Evolutionary conservation across 23 tunicate species (phyloP), one percentile per base, ranked within the genome.

Genomic region (Ascidia mentula): DNA sequence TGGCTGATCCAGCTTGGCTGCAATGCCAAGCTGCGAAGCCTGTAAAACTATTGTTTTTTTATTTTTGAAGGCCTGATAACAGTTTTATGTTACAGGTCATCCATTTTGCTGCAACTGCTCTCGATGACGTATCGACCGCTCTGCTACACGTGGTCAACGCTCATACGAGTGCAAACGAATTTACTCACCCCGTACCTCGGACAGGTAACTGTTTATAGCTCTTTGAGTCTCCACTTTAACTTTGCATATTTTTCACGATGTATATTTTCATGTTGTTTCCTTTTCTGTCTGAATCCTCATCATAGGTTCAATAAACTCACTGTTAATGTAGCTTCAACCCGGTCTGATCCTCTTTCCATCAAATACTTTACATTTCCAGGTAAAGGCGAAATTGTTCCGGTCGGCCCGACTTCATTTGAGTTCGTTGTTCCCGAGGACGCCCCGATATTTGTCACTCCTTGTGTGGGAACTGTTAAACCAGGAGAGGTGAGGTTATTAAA

Each of bases 331-430:
- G 1, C 65, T 53, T 26, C n/a, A n/a, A n/a, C n/a, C n/a, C n/a
- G n/a, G 18, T n/a, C n/a, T n/a, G n/a, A n/a, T n/a, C n/a, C n/a
- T n/a, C n/a, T n/a, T n/a, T n/a, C n/a, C n/a, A 45, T 18, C 18
- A 17, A 15, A 18, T 45, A 18, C 18, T 45, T 45, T 45, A 18
- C 26, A 13, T 34, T 69, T 69, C 7, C 73, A 93, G 98, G 98
- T 0, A 93, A 88, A 46, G 98, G 98, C 3, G 87, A 80, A 31
- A 93, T 93, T 46, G 93, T 75, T 0, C 92, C 92, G 18, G 98
- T 93, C 26, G 98, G 98, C 39, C 93, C 98, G 24, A 93, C 98
- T 24, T 87, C 92, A 1, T 93, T 93, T 81, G 92, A 93, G 72
- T 93, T 93, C 70, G 70, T 84, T 31, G 74, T 93, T 42, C 98